Conservation (phyloP, 2,888 invertebrate species). For the Drosophila quinaria region DNA sequence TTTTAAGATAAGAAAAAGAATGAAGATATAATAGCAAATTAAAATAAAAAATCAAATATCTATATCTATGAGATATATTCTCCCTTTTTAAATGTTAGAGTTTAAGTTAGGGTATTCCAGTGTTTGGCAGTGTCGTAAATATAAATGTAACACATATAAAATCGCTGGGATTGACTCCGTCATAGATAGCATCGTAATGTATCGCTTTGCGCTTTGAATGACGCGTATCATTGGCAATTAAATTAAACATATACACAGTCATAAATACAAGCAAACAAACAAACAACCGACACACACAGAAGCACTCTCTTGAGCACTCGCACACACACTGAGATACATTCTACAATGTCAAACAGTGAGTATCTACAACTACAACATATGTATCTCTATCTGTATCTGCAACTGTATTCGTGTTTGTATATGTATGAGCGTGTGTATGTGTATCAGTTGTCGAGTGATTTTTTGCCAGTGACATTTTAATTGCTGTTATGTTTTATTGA, state of each 20-base stretch:
- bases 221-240: conserved; percentile 82
- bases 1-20: background rate
- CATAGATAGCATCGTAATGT: conserved; percentile 73
- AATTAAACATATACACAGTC: conserved; percentile 66
- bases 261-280: conserved; percentile 20
- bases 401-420: background rate
- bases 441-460: conserved; percentile 48
- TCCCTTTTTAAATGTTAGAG: background rate
- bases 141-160: conserved; percentile 3
- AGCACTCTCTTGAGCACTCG: conserved; percentile 26
- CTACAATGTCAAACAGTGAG: conserved; percentile 69
- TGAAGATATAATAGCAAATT: no score
- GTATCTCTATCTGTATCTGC: conserved; percentile 17
- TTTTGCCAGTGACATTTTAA: conserved; percentile 80
- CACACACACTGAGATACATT: conserved; percentile 29
- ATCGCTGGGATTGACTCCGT: conserved; percentile 44
- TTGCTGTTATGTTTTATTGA: conserved; percentile 80
- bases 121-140: background rate
- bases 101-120: conserved; percentile 25
- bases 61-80: background rate
- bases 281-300: conserved; percentile 28
- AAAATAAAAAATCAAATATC: background rate
- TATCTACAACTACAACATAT: conserved; percentile 44
- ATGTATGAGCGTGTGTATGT: conserved; percentile 1
- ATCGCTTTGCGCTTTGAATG: conserved; percentile 75